Conservation (phyloP, 2,888 invertebrate genomes). For the Caradrina clavipalpis region DNA sequence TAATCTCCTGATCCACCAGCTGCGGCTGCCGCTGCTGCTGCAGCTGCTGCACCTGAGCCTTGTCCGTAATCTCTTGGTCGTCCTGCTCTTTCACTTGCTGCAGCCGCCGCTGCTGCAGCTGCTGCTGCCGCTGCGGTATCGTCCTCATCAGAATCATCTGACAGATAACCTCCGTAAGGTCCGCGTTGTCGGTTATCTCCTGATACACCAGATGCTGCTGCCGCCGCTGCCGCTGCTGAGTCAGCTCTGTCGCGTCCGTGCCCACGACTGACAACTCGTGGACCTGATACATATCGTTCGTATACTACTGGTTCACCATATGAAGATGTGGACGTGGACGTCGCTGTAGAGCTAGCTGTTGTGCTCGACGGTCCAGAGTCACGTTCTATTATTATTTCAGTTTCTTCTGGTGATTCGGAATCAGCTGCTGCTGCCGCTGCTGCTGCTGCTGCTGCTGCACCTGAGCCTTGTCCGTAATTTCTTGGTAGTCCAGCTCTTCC, state of each 20-base stretch:
- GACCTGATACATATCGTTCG: not conserved
- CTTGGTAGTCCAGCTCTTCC: conserved; percentile 28
- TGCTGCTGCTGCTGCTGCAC: conserved; percentile 9
- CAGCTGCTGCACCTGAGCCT: not conserved
- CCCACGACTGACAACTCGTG: not conserved
- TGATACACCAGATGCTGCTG: not conserved
- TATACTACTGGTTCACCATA: not conserved
- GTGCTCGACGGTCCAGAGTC: not conserved
- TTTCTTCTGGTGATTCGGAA: not conserved
- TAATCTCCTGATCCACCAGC: not conserved
- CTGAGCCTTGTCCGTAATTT: conserved; percentile 1
- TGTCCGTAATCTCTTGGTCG: not conserved
- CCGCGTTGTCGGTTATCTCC: not conserved
- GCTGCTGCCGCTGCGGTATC: not conserved
- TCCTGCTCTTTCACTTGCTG: conserved; percentile 1
- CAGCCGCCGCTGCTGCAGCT: not conserved
- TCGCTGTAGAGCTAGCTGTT: too few species aligned
- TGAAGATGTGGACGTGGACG: not conserved
- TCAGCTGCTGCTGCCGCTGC: not conserved
- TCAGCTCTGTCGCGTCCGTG: not conserved
- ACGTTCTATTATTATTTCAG: not conserved
- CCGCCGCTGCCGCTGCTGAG: conserved; percentile 9
- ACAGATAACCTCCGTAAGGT: not conserved
- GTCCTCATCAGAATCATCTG: not conserved
- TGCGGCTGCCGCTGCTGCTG: conserved; percentile 24